Evolutionary conservation across 1,140 invertebrate genomes (phyloP).

Genomic region (Hycleus cichorii): DNA sequence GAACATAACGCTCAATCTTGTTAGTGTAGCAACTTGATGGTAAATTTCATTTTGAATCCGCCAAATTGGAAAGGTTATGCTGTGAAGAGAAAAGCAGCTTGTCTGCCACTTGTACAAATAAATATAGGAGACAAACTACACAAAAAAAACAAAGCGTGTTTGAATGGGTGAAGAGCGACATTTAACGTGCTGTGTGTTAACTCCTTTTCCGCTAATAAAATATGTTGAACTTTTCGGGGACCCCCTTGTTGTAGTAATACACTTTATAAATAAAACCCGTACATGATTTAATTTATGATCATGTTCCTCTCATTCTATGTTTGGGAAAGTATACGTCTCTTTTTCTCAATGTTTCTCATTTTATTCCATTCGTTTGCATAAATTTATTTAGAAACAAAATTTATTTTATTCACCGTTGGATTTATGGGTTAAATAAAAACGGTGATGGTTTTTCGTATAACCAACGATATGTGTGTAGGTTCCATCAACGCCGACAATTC

Average conservation of each 20-base stretch:
- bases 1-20: slow-evolving; percentile 5
- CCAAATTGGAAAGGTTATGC: background rate
- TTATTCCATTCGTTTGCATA: slow-evolving; percentile 10
- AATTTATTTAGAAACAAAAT: slow-evolving; percentile 9
- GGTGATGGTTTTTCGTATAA: background rate
- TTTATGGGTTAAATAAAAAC: slow-evolving; percentile 5
- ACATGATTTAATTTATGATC: slow-evolving; percentile 11
- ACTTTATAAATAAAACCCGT: slow-evolving; percentile 7
- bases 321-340: slow-evolving; percentile 1
- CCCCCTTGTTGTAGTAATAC: background rate
- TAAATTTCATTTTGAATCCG: slow-evolving; percentile 3
- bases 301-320: background rate
- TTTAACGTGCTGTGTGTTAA: slow-evolving; percentile 1
- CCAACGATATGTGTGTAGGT: no score
- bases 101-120: no score
- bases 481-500: no score
- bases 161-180: no score
- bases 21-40: slow-evolving; percentile 7
- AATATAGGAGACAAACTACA: no score
- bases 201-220: slow-evolving; percentile 10
- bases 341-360: no score
- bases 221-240: slow-evolving; percentile 2
- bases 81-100: no score
- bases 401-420: slow-evolving; percentile 10
- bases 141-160: no score